Percentiles rank a stretch among this genome's conserved stretches.
Evolutionary conservation across 1,140 invertebrate species (phyloP).

Genomic region (Anastatus disparis): DNA sequence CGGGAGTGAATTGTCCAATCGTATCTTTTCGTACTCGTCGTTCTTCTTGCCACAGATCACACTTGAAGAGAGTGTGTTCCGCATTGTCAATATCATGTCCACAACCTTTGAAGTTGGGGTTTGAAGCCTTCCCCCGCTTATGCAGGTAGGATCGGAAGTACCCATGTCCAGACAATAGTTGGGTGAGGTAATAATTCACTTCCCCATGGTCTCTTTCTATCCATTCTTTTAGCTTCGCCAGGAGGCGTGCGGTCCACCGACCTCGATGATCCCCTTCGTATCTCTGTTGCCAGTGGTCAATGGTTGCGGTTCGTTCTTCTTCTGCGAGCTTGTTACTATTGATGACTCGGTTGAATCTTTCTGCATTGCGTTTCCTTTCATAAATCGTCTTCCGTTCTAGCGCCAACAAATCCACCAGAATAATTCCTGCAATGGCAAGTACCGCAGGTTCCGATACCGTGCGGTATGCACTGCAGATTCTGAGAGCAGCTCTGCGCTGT

Average conservation of each 20-base stretch:
- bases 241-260: neutral
- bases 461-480: constrained; percentile 37
- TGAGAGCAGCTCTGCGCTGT: constrained; percentile 37
- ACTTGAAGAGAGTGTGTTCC: neutral
- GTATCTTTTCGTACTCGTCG: too few species aligned
- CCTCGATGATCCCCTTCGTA: neutral
- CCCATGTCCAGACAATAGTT: constrained; percentile 49
- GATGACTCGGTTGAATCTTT: neutral
- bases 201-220: constrained; percentile 39
- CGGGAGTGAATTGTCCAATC: too few species aligned
- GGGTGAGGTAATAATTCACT: constrained; percentile 43
- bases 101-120: neutral
- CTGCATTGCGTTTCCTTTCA: neutral
- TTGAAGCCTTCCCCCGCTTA: constrained; percentile 16
- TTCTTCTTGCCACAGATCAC: neutral
- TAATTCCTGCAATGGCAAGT: constrained; percentile 2
- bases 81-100: neutral
- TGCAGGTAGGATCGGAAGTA: constrained; percentile 49
- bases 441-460: constrained; percentile 42
- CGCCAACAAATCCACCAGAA: neutral
- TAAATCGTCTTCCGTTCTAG: neutral
- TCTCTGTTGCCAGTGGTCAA: neutral
- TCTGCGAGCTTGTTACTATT: neutral
- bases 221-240: neutral
- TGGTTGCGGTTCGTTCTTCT: neutral